A percentile compares a stretch with the other conserved stretches of the same genome.
These are phyloP conservation scores for Monopterus albus DNA, from an alignment of 2,113 vertebrate species.

Conservation along the genomic window DNA sequence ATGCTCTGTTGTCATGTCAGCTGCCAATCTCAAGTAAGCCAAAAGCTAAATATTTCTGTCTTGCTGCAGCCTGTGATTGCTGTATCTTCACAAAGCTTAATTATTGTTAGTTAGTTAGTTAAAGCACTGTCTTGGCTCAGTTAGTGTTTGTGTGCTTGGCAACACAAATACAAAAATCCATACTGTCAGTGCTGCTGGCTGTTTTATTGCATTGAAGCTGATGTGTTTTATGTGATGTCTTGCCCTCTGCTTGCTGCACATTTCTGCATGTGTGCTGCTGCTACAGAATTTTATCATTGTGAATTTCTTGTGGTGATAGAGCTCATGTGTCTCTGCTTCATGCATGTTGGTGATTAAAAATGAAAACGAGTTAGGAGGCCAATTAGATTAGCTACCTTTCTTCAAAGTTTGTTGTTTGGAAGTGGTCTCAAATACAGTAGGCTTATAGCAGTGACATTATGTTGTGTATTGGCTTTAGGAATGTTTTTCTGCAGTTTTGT, in stretches of 20 bases:
- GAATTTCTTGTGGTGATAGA: neutral
- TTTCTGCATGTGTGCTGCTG: neutral
- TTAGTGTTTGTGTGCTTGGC: neutral
- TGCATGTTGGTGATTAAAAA: neutral
- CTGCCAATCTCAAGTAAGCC: slow-evolving; percentile 10
- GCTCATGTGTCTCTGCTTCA: slow-evolving; percentile 8
- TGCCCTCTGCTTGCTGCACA: neutral
- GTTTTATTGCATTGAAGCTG: neutral
- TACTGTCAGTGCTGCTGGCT: slow-evolving; percentile 1
- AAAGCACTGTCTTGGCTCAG: slow-evolving; percentile 4
- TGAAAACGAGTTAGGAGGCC: too few species aligned
- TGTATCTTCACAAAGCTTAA: slow-evolving; percentile 2
- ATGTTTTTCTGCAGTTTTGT: neutral
- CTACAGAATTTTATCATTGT: neutral
- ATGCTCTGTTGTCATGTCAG: neutral
- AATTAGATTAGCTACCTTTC: neutral
- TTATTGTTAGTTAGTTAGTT: neutral
- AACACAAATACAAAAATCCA: slow-evolving; percentile 21
- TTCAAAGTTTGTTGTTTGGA: slow-evolving; percentile 10
- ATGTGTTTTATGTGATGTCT: neutral
- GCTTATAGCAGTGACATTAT: neutral
- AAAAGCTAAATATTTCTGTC: neutral
- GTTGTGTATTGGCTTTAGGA: neutral
- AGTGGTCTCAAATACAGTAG: neutral
- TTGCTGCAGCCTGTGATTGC: slow-evolving; percentile 8